A percentile compares a stretch with the other conserved stretches of the same genome.
These are phyloP conservation scores for Halcyon leucocephala DNA, from an alignment of 2,797 vertebrate genomes.

Conservation along the genomic window DNA sequence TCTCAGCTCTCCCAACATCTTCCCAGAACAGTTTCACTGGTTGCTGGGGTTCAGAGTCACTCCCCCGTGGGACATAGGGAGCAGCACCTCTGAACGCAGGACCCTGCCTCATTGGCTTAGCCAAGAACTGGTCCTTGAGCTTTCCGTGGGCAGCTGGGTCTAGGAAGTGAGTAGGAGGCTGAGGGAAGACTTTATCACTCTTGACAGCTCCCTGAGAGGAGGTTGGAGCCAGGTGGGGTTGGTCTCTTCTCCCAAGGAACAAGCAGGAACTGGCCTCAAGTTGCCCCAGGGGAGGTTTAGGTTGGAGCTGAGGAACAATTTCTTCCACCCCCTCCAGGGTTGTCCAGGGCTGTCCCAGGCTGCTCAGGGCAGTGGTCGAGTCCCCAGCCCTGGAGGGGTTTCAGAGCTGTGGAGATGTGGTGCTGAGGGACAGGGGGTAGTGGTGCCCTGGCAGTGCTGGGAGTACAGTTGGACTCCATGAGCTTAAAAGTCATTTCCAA, in stretches of 20 bases:
- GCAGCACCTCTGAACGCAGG: background rate
- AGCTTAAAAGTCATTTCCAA: background rate
- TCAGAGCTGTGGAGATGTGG: background rate
- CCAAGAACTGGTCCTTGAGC: background rate
- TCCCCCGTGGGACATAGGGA: background rate
- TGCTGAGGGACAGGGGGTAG: background rate
- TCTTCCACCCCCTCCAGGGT: background rate
- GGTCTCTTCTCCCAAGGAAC: background rate
- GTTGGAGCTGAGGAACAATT: background rate
- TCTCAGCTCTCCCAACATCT: background rate
- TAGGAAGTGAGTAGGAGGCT: background rate
- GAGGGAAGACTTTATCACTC: background rate
- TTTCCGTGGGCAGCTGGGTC: no score
- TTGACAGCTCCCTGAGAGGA: background rate
- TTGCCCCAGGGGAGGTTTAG: background rate
- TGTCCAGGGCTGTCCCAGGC: background rate
- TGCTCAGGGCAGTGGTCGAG: background rate
- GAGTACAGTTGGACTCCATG: no score
- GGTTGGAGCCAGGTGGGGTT: no score
- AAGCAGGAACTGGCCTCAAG: background rate
- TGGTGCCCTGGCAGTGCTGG: background rate
- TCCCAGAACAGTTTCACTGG: rapidly evolving
- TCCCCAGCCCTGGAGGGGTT: background rate
- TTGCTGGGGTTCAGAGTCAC: background rate
- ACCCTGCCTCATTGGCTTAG: rapidly evolving